A percentile compares a stretch with the other conserved stretches of the same genome.
Evolutionary conservation across 2,888 invertebrate genomes (phyloP).

Genomic region (Siphlonurus alternatus): DNA sequence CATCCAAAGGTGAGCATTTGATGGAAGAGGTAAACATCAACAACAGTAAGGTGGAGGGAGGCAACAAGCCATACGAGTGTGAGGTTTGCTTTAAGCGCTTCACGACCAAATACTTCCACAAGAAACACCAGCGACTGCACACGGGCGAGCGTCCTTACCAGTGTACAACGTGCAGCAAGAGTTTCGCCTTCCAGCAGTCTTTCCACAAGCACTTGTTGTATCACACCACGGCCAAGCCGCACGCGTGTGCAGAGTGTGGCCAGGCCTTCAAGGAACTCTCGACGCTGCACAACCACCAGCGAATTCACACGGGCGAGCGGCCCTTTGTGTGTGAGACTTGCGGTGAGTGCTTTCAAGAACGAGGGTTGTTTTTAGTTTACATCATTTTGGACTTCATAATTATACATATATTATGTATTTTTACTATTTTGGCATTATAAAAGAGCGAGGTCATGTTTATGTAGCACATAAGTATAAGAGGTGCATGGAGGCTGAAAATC

Average conservation of each 20-base stretch:
- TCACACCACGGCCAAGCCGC: constrained; percentile 72
- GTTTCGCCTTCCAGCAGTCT: constrained; percentile 79
- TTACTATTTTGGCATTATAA: neutral
- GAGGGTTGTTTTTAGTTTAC: neutral
- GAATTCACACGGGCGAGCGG: constrained; percentile 70
- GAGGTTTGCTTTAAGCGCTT: constrained; percentile 70
- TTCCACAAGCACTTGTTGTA: constrained; percentile 78
- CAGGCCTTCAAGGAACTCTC: constrained; percentile 73
- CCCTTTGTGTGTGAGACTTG: constrained; percentile 78
- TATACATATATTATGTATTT: no score
- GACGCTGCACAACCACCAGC: constrained; percentile 69
- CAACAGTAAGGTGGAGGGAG: neutral
- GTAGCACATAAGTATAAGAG: no score
- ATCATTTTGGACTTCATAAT: neutral
- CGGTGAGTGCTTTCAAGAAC: constrained; percentile 40
- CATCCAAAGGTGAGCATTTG: no score
- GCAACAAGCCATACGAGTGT: constrained; percentile 65
- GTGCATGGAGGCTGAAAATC: no score
- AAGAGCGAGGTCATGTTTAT: neutral
- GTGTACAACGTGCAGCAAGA: constrained; percentile 63
- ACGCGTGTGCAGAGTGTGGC: constrained; percentile 56
- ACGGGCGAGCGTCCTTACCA: constrained; percentile 80
- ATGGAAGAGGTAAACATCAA: neutral
- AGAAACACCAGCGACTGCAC: constrained; percentile 74
- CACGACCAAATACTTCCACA: constrained; percentile 71